Evolutionary conservation across 2,888 invertebrate genomes (phyloP).

Genomic region (Cryptosula pallasiana): DNA sequence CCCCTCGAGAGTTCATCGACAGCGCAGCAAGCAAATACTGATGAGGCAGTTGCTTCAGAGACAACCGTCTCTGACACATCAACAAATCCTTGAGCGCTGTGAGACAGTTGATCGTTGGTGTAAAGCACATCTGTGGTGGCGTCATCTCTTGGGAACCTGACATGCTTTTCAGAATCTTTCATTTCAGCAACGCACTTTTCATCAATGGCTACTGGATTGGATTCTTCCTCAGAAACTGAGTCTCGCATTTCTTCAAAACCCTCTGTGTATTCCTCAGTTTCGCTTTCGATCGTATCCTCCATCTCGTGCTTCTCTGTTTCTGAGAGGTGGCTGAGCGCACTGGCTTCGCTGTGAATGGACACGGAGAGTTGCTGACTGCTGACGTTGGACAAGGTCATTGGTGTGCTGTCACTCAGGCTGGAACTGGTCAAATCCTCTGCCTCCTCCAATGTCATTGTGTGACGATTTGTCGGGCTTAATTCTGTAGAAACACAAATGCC

Average conservation of each 20-base stretch:
- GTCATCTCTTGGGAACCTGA: slow-evolving; percentile 11
- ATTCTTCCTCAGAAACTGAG: background rate
- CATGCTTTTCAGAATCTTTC: slow-evolving; percentile 24
- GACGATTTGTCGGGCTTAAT: background rate
- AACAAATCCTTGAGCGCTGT: background rate
- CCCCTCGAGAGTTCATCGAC: slow-evolving; percentile 10
- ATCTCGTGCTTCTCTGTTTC: slow-evolving; percentile 20
- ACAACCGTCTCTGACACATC: background rate
- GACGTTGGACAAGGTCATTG: background rate
- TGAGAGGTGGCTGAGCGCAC: background rate
- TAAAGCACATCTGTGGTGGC: slow-evolving; percentile 9
- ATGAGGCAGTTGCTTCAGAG: background rate
- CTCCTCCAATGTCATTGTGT: slow-evolving; percentile 5
- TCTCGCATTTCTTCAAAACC: slow-evolving; percentile 16
- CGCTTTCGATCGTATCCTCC: slow-evolving; percentile 19
- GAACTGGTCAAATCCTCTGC: background rate
- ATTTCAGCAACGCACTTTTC: slow-evolving; percentile 23
- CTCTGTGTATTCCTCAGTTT: background rate
- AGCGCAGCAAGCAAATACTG: background rate
- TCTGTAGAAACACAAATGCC: too few species aligned
- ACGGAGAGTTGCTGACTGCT: slow-evolving; percentile 2
- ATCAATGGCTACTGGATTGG: background rate
- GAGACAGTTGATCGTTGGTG: slow-evolving; percentile 14
- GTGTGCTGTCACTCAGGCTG: slow-evolving; percentile 16
- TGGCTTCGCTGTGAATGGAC: slow-evolving; percentile 11